Percentiles rank a stretch among this genome's conserved stretches.
Evolutionary conservation across 1,140 invertebrate species (phyloP).

Genomic region (Pinna nobilis): DNA sequence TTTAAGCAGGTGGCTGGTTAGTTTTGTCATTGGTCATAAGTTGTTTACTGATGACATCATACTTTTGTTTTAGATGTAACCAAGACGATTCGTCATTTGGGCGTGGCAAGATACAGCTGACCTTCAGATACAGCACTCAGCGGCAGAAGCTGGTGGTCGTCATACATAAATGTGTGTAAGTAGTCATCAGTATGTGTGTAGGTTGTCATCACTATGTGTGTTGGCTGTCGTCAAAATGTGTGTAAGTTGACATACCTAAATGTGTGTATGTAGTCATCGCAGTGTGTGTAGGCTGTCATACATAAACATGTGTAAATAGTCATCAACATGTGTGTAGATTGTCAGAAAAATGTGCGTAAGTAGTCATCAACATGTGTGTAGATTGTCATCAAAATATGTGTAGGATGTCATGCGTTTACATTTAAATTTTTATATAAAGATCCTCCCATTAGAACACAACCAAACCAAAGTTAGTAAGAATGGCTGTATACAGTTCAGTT

Average conservation of each 20-base stretch:
- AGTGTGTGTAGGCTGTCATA: conserved; percentile 87
- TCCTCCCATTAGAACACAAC: no score
- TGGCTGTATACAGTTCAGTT: no score
- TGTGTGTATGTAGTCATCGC: no score
- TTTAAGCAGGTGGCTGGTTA: no score
- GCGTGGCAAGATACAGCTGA: conserved; percentile 86
- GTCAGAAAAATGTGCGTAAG: conserved; percentile 91
- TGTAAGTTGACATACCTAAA: conserved; percentile 90
- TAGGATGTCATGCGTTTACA: no score
- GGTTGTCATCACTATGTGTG: not conserved
- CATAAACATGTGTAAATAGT: no score
- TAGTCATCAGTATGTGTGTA: conserved; percentile 49
- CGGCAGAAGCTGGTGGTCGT: conserved; percentile 87
- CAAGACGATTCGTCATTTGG: conserved; percentile 49
- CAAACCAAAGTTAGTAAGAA: no score
- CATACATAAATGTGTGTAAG: conserved; percentile 92
- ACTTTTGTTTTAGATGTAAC: not conserved
- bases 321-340: no score
- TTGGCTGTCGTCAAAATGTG: no score
- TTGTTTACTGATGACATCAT: no score
- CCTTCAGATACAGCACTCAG: conserved; percentile 88
- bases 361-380: conserved; percentile 48
- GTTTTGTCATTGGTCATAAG: no score
- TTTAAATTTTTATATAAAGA: no score
- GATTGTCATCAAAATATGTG: not conserved